Conservation (phyloP, 2,797 vertebrate species). For the Eptatretus atami region DNA sequence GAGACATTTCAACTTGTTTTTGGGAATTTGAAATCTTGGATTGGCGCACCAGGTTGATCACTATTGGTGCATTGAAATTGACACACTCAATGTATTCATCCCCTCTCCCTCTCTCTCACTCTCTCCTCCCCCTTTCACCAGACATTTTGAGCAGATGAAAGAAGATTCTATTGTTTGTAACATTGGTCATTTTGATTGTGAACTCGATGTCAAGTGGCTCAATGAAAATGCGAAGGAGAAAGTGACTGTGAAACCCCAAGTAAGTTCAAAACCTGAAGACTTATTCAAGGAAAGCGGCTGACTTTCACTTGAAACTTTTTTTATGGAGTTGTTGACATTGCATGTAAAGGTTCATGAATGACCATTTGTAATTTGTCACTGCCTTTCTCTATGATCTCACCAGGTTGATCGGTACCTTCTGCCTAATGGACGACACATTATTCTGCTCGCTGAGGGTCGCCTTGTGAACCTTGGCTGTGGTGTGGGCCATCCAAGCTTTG, state of each 20-base stretch:
- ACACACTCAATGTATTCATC: not conserved
- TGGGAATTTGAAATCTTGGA: no score
- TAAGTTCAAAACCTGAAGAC: constrained; percentile 11
- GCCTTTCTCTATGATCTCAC: not conserved
- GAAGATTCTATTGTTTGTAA: constrained; percentile 84
- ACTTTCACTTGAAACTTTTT: no score
- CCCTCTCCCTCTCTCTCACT: not conserved
- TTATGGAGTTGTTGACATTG: not conserved
- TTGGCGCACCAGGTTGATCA: not conserved
- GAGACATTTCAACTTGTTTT: no score
- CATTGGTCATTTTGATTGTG: constrained; percentile 85
- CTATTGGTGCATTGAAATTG: not conserved
- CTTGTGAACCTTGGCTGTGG: constrained; percentile 85
- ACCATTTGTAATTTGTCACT: not conserved
- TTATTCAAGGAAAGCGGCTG: no score
- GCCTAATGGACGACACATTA: constrained; percentile 46
- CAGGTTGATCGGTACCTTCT: constrained; percentile 63
- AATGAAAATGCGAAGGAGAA: constrained; percentile 36
- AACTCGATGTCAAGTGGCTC: constrained; percentile 81
- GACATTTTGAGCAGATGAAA: constrained; percentile 87
- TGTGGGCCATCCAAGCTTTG: constrained; percentile 87
- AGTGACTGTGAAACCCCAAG: constrained; percentile 77
- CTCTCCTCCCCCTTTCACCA: constrained; percentile 11
- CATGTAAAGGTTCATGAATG: no score
- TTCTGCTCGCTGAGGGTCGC: constrained; percentile 58